Base-by-base conservation (phyloP, 2,888 invertebrate species). In the Folsomia candida region DNA sequence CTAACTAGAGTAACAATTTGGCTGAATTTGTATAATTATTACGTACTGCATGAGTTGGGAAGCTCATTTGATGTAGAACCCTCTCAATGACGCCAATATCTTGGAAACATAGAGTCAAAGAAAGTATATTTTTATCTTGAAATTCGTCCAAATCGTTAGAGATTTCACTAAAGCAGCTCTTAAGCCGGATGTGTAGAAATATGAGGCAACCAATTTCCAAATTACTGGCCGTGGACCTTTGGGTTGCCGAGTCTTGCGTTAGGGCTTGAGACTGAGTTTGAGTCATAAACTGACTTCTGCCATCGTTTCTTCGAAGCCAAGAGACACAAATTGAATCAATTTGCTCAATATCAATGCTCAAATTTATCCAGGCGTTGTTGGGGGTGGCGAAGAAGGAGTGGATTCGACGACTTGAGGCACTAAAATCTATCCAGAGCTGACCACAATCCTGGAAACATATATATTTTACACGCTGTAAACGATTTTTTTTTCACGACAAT, bases 381-480 rank as follows among this genome's bases (percentile, higher is more conserved):
- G 69, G 67, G 29, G 61, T 14, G 1, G 71, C 61, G 27, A 51
- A 69, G 26, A 69, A 69, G 2, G 27, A 20, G 27, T 74, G 74
- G 14, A 71, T 37, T 29, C 71, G 28, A 26, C 65, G 69, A 37
- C 74, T 74, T 2, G 1, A 6, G 14, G 65, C 29, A 60, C 74
- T 69, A 24, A 74, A 74, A 26, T 74, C 74, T 14, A 71, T 67
- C 71, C 74, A 74, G 47, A 69, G 69, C 2, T 74, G 58, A 1
- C 25, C 11, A 73, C 59, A 68, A 69, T 65, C 20, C 24, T 64
- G 28, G 63, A 47, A 20, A 64, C 60, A 24, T 58, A 57, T n/a
- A 71, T n/a, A n/a, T n/a, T n/a, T n/a, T n/a, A n/a, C n/a, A n/a
- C n/a, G n/a, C n/a, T n/a, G n/a, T n/a, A n/a, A n/a, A n/a, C n/a